Conservation (phyloP, 2,888 invertebrate genomes). For the Acleris literana region DNA sequence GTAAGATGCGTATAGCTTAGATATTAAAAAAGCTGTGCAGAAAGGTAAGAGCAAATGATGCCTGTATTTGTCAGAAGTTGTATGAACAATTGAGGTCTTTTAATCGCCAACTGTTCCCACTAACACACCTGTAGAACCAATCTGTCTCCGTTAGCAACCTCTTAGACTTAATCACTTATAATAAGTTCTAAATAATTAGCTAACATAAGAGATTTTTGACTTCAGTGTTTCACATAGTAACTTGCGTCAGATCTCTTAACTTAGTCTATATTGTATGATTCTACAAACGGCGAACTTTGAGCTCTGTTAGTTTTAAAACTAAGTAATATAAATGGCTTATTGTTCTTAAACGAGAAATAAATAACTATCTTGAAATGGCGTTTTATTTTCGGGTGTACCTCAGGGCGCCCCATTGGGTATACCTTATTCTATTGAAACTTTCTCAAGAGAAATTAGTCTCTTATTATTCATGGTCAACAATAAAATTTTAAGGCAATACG, state of each 20-base stretch:
- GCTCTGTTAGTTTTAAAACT: constrained; percentile 73
- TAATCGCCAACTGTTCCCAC: constrained; percentile 49
- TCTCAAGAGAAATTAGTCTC: too few relatives aligned
- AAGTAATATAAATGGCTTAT: constrained; percentile 73
- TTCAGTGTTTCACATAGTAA: constrained; percentile 52
- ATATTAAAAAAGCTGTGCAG: neutral
- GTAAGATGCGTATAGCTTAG: too few relatives aligned
- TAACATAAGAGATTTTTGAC: constrained; percentile 28
- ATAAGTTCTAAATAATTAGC: constrained; percentile 21
- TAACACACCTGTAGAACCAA: constrained; percentile 49
- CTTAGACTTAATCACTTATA: constrained; percentile 20
- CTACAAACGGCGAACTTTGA: constrained; percentile 59
- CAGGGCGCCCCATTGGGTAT: neutral
- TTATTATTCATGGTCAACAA: too few relatives aligned
- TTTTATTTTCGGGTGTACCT: constrained; percentile 57
- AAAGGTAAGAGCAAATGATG: constrained; percentile 39
- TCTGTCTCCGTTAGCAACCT: constrained; percentile 44
- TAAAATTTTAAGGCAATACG: too few relatives aligned
- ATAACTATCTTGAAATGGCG: constrained; percentile 73
- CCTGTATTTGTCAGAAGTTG: constrained; percentile 81
- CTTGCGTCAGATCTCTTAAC: constrained; percentile 72
- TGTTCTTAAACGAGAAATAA: constrained; percentile 74
- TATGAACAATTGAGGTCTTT: constrained; percentile 38
- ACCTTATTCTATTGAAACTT: too few relatives aligned
- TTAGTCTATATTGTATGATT: constrained; percentile 46